Evolutionary conservation across 2,888 invertebrate genomes (phyloP), one percentile per base, ranked within the genome.

Genomic region (Tinea trinotella): DNA sequence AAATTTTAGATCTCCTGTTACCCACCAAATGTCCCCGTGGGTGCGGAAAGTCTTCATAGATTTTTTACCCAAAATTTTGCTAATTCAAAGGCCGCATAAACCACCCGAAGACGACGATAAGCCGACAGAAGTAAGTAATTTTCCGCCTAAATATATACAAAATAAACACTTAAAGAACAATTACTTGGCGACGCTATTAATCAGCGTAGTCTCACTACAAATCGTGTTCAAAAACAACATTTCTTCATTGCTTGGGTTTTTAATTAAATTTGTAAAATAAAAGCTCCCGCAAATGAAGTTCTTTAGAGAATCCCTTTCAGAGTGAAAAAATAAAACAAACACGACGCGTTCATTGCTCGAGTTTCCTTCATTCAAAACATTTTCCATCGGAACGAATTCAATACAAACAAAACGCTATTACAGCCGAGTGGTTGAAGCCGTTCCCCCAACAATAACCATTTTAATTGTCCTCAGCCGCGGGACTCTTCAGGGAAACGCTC

Each of bases 1-100:
- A 68, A 96, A 97, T 88, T 96, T 93, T 87, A 87, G 90, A 86
- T 96, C 96, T 57, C 96, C 96, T 35, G 95, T 96, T 57, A 96
- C 96, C 59, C 96, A 97, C 77, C 92, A 93, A 65, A 93, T 97
- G 92, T 91, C 95, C 57, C 96, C 95, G 54, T 96, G 96, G 95
- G 95, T 96, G 68, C 90, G 93, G 64, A 89, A 91, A 67, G 88
- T 95, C 72, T 96, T 96, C 83, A 94, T 94, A 79, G 91, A 93
- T 77, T 89, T 93, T 74, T 89, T 96, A 79, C 95, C 96, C 60
- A 93, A 91, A 79, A 91, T 94, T 79, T 88, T 97, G 66, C 92
- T 94, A 80, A 96, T 97, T 80, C 91, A 94, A 83, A 90, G 96
- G 72, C 97, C 97, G 53, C 91, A 92, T 63, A 95, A 95, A 74